Evolutionary conservation across 2,113 vertebrate genomes (phyloP), one percentile per base, ranked within the genome.

Genomic region (Tenebrosternarchus preto): DNA sequence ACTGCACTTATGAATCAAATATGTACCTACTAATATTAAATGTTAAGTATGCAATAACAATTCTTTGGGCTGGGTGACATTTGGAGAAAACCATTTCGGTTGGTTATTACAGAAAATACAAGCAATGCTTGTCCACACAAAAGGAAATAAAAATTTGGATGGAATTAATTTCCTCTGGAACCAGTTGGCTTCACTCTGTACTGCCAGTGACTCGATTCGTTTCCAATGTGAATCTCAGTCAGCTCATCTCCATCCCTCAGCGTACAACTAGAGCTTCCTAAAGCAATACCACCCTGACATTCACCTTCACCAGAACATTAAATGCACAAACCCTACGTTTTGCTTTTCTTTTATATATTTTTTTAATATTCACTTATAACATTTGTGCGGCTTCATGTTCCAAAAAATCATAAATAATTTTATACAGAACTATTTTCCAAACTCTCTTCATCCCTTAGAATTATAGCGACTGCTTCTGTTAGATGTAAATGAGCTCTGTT

Each of bases 1-100:
- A 68, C 20, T 70, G 46, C 36, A 80, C 53, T 81, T 29, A 74
- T 27, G 55, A 73, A 36, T 61, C 50, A 67, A 66, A 75, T 66
- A 61, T 36, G 39, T 56, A 39, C 36, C 46, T 61, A 20, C 79
- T 43, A 0, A 63, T 70, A 84, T 81, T 25, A 81, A 81, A 84
- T 78, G 79, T 84, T 81, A 81, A 81, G 79, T 78, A 73, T 75
- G 78, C 75, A 77, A 73, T 84, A 77, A 83, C 53, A 22, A 79
- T 76, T 70, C 72, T 83, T 66, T 64, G 59, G 73, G 25, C 64
- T 20, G 17, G 31, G 11, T 20, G 77, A 75, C 71, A 71, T 84
- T 84, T 82, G 61, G 64, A 63, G 46, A 59, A 55, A 76, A 79
- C 66, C 0, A 79, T 82, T 84, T 71, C 0, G 12, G 39, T 0